Base-by-base conservation (phyloP, 2,888 invertebrate species). In the Drosophila formosana region DNA sequence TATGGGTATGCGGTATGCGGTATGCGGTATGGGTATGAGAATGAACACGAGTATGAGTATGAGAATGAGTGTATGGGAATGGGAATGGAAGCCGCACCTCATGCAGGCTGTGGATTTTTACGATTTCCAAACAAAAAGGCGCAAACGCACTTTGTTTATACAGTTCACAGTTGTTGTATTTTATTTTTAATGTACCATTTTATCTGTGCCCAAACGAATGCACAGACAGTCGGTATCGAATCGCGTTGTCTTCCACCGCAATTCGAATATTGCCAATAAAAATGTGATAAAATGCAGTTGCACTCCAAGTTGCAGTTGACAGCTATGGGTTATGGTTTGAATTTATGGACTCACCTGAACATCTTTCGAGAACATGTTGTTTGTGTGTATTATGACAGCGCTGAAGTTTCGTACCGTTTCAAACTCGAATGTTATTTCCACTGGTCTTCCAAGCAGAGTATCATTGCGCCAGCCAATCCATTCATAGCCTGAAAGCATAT, bases 391-490 rank as follows among this genome's bases (percentile, higher is more conserved):
- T 72, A 95, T 94, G 78, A 96, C 94, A 46, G 95, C 94, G 45
- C 95, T 95, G 91, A 97, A 97, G 92, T 96, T 96, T 57, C 96
- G 93, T 32, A 95, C 94, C 66, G 93, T 93, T 91, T 96, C 96
- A 92, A 97, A 97, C 91, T 96, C 96, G 92, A 97, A 97, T 30
- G 95, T 93, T 53, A 97, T 94, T 91, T 96, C 96, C 26, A 97
- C 94, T 2, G 95, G 95, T 58, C 93, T 93, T 30, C 94, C 95
- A 34, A 94, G 91, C 91, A 94, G 93, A 32, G 95, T 94, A 88
- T 95, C 95, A 85, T 95, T 95, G 78, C 95, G 94, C 97, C 97
- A 97, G 43, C 96, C 97, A 51, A 97, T 94, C 97, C 97, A 97
- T 91, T 96, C 96, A 90, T 96, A 96, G 55, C 96, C 96, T 95